Evolutionary conservation across 2,113 vertebrate genomes (phyloP).

Genomic region (Oryzias woworae): DNA sequence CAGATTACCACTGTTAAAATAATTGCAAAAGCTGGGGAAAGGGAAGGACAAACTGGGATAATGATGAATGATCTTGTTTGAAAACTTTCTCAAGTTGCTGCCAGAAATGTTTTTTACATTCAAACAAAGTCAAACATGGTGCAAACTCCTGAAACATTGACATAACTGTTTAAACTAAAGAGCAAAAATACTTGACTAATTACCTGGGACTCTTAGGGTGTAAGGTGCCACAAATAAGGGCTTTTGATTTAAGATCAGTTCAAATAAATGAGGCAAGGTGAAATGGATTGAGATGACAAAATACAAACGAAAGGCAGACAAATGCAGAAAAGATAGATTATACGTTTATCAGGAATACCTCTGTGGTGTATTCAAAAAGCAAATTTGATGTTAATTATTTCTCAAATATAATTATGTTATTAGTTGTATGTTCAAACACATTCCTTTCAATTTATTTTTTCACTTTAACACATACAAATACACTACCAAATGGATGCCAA

Average conservation of each 20-base stretch:
- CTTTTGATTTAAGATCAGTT: not conserved
- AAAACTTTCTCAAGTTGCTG: not conserved
- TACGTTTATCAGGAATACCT: not conserved
- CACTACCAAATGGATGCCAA: too few relatives aligned
- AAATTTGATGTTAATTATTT: too few relatives aligned
- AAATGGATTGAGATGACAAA: constrained; percentile 44
- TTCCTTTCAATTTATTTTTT: too few relatives aligned
- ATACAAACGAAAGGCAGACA: constrained; percentile 44
- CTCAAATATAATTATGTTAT: too few relatives aligned
- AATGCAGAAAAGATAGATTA: constrained; percentile 40
- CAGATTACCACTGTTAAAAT: not conserved
- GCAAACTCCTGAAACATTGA: too few relatives aligned
- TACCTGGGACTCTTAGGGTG: not conserved
- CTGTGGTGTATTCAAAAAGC: too few relatives aligned
- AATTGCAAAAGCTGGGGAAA: constrained; percentile 11
- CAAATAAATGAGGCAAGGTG: constrained; percentile 41
- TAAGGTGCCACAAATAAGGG: not conserved
- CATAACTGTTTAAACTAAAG: too few relatives aligned
- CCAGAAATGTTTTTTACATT: not conserved
- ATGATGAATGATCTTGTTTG: not conserved
- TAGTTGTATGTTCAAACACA: too few relatives aligned
- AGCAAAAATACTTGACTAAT: too few relatives aligned
- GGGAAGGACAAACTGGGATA: not conserved
- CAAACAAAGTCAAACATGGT: not conserved
- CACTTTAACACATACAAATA: too few relatives aligned